Base-by-base conservation (phyloP, 2,113 vertebrate genomes). In the Dromas ardeola region DNA sequence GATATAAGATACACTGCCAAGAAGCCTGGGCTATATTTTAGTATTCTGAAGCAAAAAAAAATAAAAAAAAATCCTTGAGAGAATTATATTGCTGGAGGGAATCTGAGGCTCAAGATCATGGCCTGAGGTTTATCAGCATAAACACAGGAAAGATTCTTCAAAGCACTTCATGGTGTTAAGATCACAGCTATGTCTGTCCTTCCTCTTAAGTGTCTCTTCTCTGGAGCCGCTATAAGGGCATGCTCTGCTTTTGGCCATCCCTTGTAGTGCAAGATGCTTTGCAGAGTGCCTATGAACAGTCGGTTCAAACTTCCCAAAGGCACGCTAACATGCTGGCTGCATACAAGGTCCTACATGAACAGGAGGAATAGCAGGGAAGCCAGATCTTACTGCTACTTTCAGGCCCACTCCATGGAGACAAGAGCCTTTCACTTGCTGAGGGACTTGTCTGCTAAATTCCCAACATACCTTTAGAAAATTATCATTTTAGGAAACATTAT, bases 291-390 rank as follows among this genome's bases (percentile, higher is more conserved):
- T 49, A 15, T 20, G 30, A 82, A 27, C 32, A 27, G 12, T n/a
- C 58, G 49, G 12, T 36, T 47, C 40, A 43, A 71, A 11, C 8
- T 49, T 43, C 42, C 90, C 72, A 61, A 72, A 42, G n/a, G 49
- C 45, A 79, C 0, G 0, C 9, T 16, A 18, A 40, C 1, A 4
- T 15, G 27, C 32, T 40, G 50, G 23, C 50, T 56, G 43, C 20
- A 15, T 49, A 34, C 45, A 40, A 47, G 20, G 9, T 69, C 62
- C 15, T n/a, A 32, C 29, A 11, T 1, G 15, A 74, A 27, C 26
- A 42, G 23, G 13, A 77, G 10, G 5, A 52, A n/a, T 9, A 65
- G 72, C 50, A 82, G 61, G 30, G 42, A 36, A 66, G 34, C 29
- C 83, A 59, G 45, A 47, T 38, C 38, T 47, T 47, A 13, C 36